These are phyloP conservation scores for Silurus asotus DNA, from an alignment of 2,113 vertebrate genomes.

Conservation along the genomic window DNA sequence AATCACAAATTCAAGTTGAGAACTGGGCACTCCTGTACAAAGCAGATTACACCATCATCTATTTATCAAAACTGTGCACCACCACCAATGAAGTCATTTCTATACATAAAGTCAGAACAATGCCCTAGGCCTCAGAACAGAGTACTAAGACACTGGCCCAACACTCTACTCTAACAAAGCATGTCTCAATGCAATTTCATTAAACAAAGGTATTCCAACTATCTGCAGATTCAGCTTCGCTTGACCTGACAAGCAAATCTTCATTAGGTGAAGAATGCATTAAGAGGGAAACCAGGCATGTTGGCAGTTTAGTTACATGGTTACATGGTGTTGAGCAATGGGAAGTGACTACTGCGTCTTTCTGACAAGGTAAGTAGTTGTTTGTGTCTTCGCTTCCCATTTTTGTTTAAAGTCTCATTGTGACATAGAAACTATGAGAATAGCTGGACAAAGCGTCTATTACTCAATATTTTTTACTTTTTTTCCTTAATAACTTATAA, in stretches of 20 bases:
- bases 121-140: neutral
- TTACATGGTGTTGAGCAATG: conserved; percentile 14
- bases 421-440: neutral
- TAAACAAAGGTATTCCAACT: conserved; percentile 30
- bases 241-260: conserved; percentile 33
- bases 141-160: neutral
- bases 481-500: neutral
- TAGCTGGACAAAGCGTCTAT: no score
- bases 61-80: conserved; percentile 1
- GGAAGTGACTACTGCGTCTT: conserved; percentile 5
- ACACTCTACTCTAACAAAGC: conserved; percentile 9
- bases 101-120: neutral
- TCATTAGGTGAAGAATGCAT: conserved; percentile 53
- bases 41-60: conserved; percentile 1
- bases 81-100: conserved; percentile 26
- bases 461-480: neutral
- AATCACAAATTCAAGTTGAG: neutral
- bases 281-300: conserved; percentile 22
- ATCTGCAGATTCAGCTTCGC: conserved; percentile 46
- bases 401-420: neutral
- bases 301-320: conserved; percentile 10
- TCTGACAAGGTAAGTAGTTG: neutral
- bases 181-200: conserved; percentile 33
- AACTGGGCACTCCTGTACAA: neutral
- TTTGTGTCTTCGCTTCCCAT: neutral